Base-by-base conservation (phyloP, 2,797 vertebrate species). In the Chelidonichthys spinosus region DNA sequence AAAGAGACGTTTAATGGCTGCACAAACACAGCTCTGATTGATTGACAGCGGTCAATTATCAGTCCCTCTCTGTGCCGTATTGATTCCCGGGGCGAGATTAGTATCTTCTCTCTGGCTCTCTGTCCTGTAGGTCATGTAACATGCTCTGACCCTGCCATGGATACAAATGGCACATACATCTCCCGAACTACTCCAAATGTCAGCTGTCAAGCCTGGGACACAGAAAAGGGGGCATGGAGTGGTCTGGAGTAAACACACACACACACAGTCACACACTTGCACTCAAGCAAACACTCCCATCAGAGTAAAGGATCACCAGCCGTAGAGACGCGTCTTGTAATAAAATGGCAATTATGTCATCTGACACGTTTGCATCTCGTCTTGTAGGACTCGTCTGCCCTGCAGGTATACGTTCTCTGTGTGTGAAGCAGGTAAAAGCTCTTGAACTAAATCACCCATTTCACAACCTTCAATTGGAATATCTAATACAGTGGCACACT, bases 141-240 rank as follows among this genome's bases (percentile, higher is more conserved):
- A 90, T 72, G 86, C 85, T 90, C 81, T 93, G 91, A 94, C 93
- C 93, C 92, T 85, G 90, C 90, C 90, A 85, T 54, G 72, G 90
- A 91, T 87, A 92, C 92, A 93, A 93, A 94, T 93, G 90, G 92
- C 92, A 93, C 87, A 92, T 92, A 88, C 81, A 85, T 93, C 91
- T 92, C 82, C 79, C 66, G 81, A 85, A 87, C 82, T 9, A 43
- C 86, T 90, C 88, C 90, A 93, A 93, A 93, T 93, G 92, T 93
- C 93, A 93, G 79, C 91, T 89, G 92, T 92, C 93, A 94, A 25
- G 78, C 79, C 68, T 39, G 82, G 61, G 82, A 76, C 77, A 61
- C 66, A 36, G 59, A 73, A 64, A 69, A 82, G 53, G 67, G 75
- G 78, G 42, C 58, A 56, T 59, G 59, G 75, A 71, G 67, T 18